phyloP scores from a whole-genome alignment of 2,113 vertebrate genomes.

The Scomber colias region DNA sequence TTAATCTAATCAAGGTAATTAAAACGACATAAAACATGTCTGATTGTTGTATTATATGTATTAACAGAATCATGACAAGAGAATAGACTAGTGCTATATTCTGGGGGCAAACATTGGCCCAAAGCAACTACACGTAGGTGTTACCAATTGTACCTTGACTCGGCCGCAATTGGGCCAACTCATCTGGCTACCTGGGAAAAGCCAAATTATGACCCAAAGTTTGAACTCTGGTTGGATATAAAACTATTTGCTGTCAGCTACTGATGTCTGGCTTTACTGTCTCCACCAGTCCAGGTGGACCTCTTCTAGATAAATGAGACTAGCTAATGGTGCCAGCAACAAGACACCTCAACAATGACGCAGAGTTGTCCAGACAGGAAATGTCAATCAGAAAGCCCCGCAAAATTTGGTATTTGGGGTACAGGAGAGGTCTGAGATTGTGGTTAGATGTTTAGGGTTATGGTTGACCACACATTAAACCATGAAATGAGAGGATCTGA shows the following conservation, averaged over 20 bases:
- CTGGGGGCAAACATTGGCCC: background rate
- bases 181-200: too few relatives aligned
- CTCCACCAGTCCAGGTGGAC: too few relatives aligned
- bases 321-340: background rate
- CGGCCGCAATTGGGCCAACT: background rate
- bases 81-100: background rate
- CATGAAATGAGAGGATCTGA: slow-evolving; percentile 12
- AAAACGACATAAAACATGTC: background rate
- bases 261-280: too few relatives aligned
- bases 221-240: too few relatives aligned
- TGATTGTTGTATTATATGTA: background rate
- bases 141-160: background rate
- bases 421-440: background rate
- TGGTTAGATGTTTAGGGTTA: slow-evolving; percentile 12
- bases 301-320: background rate
- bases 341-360: background rate
- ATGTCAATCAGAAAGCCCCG: slow-evolving; percentile 31
- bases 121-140: background rate
- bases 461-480: slow-evolving; percentile 1
- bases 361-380: background rate
- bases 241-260: too few relatives aligned
- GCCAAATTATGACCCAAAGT: too few relatives aligned
- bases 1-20: background rate
- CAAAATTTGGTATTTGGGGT: background rate
- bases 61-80: too few relatives aligned